Percentiles rank a stretch among this genome's conserved stretches.
Evolutionary conservation across 2,113 vertebrate species (phyloP).

Genomic region (Dolichallabes microphthalmus): DNA sequence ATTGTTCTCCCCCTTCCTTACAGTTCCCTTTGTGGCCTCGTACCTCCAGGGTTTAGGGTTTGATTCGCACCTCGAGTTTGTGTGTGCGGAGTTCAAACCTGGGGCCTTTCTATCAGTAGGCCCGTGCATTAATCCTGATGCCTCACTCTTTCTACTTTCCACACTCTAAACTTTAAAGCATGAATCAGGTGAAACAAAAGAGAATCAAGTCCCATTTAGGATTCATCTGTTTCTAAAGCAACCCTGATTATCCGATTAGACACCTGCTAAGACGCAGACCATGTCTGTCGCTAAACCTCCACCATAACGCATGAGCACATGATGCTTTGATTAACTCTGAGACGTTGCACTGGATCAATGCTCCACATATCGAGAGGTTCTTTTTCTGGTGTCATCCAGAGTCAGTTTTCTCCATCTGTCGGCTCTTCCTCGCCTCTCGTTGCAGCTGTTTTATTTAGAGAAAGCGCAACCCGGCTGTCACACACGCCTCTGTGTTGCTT

Average conservation of each 20-base stretch:
- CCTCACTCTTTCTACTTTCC: background rate
- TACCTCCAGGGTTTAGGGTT: too few relatives aligned
- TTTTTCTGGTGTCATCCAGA: slow-evolving; percentile 18
- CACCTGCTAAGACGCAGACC: slow-evolving; percentile 11
- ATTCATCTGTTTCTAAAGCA: slow-evolving; percentile 14
- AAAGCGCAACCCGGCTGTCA: slow-evolving; percentile 37
- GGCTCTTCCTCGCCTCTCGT: slow-evolving; percentile 16
- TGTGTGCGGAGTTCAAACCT: too few relatives aligned
- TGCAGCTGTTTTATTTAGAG: slow-evolving; percentile 44
- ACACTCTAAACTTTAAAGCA: slow-evolving; percentile 27
- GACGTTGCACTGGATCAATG: slow-evolving; percentile 13
- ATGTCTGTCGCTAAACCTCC: slow-evolving; percentile 1
- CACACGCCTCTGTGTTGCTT: background rate
- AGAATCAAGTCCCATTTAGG: slow-evolving; percentile 1
- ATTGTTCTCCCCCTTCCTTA: too few relatives aligned
- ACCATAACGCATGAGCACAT: background rate
- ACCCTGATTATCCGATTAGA: background rate
- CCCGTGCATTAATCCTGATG: too few relatives aligned
- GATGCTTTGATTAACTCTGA: slow-evolving; percentile 28
- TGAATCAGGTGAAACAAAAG: slow-evolving; percentile 5
- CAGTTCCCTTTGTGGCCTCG: too few relatives aligned
- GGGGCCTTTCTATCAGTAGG: too few relatives aligned
- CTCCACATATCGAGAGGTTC: slow-evolving; percentile 8
- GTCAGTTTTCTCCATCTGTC: slow-evolving; percentile 42
- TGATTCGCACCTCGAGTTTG: too few relatives aligned